Evolutionary conservation across 2,113 vertebrate species (phyloP), one percentile per base, ranked within the genome.

Genomic region (Lanius ludovicianus): DNA sequence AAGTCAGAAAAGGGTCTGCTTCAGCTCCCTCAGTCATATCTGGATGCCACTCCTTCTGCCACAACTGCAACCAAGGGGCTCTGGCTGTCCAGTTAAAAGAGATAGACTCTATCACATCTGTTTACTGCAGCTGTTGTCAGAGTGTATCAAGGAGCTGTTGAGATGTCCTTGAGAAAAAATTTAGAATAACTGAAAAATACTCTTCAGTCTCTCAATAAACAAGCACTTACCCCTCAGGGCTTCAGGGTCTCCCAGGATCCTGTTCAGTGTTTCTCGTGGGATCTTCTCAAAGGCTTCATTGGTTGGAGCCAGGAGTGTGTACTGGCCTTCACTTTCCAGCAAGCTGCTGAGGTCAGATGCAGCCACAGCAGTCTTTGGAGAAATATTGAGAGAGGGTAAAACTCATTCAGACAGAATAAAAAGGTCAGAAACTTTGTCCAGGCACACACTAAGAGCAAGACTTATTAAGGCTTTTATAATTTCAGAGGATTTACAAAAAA

Each of bases 231-330:
- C 99, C 98, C 95, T 98, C 49, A 99, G 98, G 78, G 99, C 99
- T 82, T 99, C 98, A 21, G 99, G 99, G 92, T 99, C 99, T 63
- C 99, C 99, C 64, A 99, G 96, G 91, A 99, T 99, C 86, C 99
- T 98, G 97, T 98, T 99, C 76, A 99, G 94, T 22, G 98, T 99
- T 82, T 99, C 98, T n/a, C 67, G 89, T 33, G 99, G 99, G 91
- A 99, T 99, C 97, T 99, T 99, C 96, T 98, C 97, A 10, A 99
- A 99, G 90, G 99, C 99, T 35, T 99, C 99, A 2, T 99, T 99
- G 91, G 99, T 99, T 1, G 99, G 99, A 67, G 99, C 99, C 74
- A 99, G 97, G n/a, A 99, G 79, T 0, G 99, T 99, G 97, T 98
- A 99, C 71, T 99, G 98, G 23, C 99, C 99, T 1, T 99, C 98